Conservation (phyloP, 2,113 vertebrate species). For the Axis porcinus region DNA sequence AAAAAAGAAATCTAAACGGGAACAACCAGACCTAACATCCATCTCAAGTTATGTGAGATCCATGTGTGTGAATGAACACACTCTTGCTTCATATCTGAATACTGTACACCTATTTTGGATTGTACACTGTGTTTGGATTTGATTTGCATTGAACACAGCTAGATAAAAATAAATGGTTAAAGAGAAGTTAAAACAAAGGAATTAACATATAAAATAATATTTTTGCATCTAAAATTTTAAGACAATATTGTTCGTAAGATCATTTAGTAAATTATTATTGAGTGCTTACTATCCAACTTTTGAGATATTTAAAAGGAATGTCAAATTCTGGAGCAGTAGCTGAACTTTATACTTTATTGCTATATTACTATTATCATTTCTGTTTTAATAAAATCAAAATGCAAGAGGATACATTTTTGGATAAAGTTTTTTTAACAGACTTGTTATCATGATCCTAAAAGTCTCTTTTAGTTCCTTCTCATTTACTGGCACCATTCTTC, state of each 20-base stretch:
- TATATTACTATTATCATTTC: not conserved
- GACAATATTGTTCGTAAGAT: not conserved
- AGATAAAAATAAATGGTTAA: not conserved
- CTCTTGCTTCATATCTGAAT: not conserved
- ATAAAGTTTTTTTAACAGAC: not conserved
- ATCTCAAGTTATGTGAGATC: not conserved
- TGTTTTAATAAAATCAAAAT: not conserved
- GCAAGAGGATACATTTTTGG: not conserved
- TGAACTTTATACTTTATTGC: not conserved
- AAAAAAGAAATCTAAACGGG: not conserved
- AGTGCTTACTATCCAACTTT: not conserved
- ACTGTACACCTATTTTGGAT: not conserved
- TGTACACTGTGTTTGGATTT: not conserved
- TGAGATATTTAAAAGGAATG: not conserved
- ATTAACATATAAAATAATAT: not conserved
- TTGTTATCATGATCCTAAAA: not conserved
- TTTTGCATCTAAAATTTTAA: conserved; percentile 9
- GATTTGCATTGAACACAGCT: not conserved
- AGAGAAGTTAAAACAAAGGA: not conserved
- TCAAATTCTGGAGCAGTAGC: not conserved
- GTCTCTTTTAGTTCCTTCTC: not conserved
- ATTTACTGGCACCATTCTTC: conserved; percentile 8
- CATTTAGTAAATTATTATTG: not conserved
- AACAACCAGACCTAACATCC: not conserved
- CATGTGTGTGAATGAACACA: not conserved